phyloP scores from a whole-genome alignment of 2,797 vertebrate genomes.

The Oreonectes daqikongensis region DNA sequence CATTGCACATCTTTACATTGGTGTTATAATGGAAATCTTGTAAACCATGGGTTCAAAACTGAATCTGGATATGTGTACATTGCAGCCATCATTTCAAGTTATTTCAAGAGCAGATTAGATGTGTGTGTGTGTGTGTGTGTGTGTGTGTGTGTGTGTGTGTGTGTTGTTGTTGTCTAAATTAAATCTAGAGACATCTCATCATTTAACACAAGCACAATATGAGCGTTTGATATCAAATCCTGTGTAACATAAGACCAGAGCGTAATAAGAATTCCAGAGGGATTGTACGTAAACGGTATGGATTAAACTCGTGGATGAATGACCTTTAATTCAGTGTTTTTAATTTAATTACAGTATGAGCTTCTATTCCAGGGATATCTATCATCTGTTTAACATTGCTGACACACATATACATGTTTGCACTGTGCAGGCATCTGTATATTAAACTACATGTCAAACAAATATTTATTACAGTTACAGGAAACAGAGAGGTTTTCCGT shows the following conservation, averaged over 20 bases:
- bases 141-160: conserved; percentile 7
- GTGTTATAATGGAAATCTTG: not conserved
- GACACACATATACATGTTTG: not conserved
- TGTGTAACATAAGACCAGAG: conserved; percentile 35
- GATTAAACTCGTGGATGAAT: conserved; percentile 59
- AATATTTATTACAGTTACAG: conserved; percentile 26
- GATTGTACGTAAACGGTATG: conserved; percentile 57
- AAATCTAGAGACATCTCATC: conserved; percentile 24
- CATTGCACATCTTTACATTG: not conserved
- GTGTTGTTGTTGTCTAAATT: conserved; percentile 6
- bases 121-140: not conserved
- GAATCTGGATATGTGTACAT: no score
- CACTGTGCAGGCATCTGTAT: not conserved
- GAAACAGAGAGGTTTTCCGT: conserved; percentile 8
- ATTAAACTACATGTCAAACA: conserved; percentile 1
- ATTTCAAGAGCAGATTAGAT: not conserved
- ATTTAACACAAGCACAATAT: conserved; percentile 37
- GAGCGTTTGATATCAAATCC: conserved; percentile 26
- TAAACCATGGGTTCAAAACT: no score
- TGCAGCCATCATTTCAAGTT: no score
- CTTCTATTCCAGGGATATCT: conserved; percentile 55
- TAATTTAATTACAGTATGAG: conserved; percentile 62
- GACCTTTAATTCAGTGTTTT: conserved; percentile 60
- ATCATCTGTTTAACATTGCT: conserved; percentile 38
- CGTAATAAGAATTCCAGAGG: conserved; percentile 61